Evolutionary conservation across 2,113 vertebrate species (phyloP).

Genomic region (Picathartes gymnocephalus): DNA sequence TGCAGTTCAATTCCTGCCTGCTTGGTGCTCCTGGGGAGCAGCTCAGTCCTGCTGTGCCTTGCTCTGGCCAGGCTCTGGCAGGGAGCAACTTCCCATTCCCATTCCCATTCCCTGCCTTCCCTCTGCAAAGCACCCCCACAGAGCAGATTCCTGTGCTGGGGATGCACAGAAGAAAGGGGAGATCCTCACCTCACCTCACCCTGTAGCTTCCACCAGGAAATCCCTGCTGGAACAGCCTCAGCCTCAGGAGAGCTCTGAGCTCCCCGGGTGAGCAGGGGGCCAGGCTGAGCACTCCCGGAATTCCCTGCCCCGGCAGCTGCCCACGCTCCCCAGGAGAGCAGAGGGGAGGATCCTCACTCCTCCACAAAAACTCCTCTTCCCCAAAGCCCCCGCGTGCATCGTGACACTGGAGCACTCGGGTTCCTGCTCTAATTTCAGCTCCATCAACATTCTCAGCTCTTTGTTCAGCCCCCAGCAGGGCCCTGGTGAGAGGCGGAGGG

Average conservation of each 20-base stretch:
- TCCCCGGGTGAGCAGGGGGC: not conserved
- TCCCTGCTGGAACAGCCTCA: accelerated
- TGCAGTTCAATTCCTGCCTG: not conserved
- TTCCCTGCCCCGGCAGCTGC: not conserved
- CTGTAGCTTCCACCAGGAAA: not conserved
- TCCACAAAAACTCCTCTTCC: not conserved
- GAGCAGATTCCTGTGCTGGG: not conserved
- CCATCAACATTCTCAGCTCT: not conserved
- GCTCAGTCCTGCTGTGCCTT: not conserved
- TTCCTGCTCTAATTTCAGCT: not conserved
- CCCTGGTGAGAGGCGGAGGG: not conserved
- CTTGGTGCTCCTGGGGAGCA: not conserved
- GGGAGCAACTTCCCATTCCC: too few species aligned
- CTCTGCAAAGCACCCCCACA: not conserved
- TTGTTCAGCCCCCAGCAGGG: not conserved
- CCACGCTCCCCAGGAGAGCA: not conserved
- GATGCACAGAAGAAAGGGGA: not conserved
- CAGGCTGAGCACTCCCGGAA: not conserved
- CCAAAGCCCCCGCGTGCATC: not conserved
- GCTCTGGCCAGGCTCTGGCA: not conserved
- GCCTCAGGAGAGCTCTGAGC: not conserved
- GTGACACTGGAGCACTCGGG: not conserved
- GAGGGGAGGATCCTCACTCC: not conserved
- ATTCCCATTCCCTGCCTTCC: not conserved
- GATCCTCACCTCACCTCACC: not conserved